phyloP scores from a whole-genome alignment of 2,113 vertebrate genomes.

The Poeciliopsis retropinna region DNA sequence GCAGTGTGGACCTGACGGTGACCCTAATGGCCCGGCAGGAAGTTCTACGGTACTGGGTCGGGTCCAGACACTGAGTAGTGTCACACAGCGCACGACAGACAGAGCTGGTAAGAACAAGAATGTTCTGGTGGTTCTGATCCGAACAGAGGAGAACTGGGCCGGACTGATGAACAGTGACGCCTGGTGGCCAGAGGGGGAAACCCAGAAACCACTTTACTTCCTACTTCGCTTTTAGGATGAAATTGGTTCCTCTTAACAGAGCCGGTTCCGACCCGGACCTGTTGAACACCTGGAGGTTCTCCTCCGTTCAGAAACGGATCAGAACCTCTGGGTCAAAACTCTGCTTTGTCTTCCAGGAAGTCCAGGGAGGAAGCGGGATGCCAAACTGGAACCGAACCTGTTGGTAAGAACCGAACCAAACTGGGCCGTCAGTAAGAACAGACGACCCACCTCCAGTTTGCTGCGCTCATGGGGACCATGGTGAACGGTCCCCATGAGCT shows the following conservation, averaged over 20 bases:
- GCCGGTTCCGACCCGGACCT: too few relatives aligned
- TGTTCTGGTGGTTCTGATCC: too few relatives aligned
- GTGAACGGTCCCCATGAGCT: slow-evolving; percentile 74
- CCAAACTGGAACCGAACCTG: background rate
- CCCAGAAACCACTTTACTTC: too few relatives aligned
- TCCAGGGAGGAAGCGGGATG: background rate
- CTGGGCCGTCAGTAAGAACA: too few relatives aligned
- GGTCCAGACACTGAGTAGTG: slow-evolving; percentile 43
- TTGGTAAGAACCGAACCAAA: slow-evolving; percentile 17
- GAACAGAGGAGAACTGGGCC: too few relatives aligned
- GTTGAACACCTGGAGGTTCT: too few relatives aligned
- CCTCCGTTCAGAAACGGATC: too few relatives aligned
- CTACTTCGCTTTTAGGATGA: too few relatives aligned
- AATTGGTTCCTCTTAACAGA: too few relatives aligned
- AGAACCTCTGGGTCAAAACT: background rate
- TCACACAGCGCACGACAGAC: slow-evolving; percentile 21
- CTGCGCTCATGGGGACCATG: slow-evolving; percentile 70
- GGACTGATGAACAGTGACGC: background rate
- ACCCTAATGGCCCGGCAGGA: background rate
- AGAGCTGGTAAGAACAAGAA: background rate
- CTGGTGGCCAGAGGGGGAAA: background rate
- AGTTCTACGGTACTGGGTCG: background rate
- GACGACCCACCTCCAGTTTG: too few relatives aligned
- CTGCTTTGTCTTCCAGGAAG: slow-evolving; percentile 42
- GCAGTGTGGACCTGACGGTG: slow-evolving; percentile 25